Conservation (phyloP, 1,140 invertebrate species). For the Ips nitidus region DNA sequence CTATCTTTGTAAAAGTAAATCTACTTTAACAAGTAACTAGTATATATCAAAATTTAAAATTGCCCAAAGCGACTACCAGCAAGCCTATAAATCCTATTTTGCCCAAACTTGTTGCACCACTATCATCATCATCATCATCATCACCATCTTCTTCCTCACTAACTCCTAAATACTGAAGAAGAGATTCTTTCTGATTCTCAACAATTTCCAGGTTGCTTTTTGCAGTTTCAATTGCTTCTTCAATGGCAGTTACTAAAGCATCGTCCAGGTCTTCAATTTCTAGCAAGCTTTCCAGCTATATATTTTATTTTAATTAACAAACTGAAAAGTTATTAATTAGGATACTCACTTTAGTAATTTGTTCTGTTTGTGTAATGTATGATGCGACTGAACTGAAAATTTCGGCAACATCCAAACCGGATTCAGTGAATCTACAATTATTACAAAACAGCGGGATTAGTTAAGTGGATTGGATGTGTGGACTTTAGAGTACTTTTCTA, state of each 20-base stretch:
- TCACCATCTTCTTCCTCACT: not conserved
- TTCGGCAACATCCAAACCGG: not conserved
- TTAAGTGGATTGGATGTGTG: not conserved
- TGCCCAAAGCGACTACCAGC: not conserved
- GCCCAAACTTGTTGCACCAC: not conserved
- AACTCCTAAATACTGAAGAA: not conserved
- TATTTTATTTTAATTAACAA: not conserved
- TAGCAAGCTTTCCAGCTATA: not conserved
- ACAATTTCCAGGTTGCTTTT: constrained; percentile 7
- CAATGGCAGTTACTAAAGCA: not conserved
- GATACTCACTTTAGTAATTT: constrained; percentile 18
- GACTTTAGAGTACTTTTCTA: constrained; percentile 11
- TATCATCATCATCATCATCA: not conserved
- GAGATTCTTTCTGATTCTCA: not conserved
- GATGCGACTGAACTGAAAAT: constrained; percentile 16
- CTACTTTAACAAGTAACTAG: no score
- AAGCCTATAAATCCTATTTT: not conserved
- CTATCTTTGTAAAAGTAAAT: no score
- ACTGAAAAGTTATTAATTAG: not conserved
- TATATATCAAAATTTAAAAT: not conserved
- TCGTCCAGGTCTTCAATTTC: not conserved
- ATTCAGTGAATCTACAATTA: not conserved
- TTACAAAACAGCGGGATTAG: no score
- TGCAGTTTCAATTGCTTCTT: not conserved
- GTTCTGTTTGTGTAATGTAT: constrained; percentile 10